Base-by-base conservation (phyloP, 2,113 vertebrate species). In the Eulemur macaco region DNA sequence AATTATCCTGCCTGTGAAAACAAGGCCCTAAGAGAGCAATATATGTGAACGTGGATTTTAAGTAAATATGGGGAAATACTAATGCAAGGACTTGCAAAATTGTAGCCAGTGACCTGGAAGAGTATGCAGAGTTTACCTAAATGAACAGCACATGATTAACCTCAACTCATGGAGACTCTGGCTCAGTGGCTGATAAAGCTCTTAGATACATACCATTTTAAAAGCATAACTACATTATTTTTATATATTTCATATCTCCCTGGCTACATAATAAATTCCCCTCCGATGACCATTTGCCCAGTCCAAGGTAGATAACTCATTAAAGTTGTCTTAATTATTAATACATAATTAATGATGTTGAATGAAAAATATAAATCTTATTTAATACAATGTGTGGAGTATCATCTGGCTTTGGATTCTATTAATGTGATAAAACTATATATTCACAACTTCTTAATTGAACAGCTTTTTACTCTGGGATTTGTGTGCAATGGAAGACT, bases 381-480 rank as follows among this genome's bases (percentile, higher is more conserved):
- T 83, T 58, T 10, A 84, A 77, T 80, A 71, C n/a, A 92, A 77
- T 56, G 4, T 82, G 18, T 84, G 29, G 47, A 89, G 71, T 60
- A 78, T 20, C 86, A 96, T 88, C 85, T 60, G 12, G 12, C 54
- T 96, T 89, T 86, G 37, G 18, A 73, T 29, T 92, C 23, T 94
- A 21, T 56, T 89, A 81, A 58, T 82, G 12, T 64, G 69, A 58
- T 50, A 73, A 92, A 52, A 73, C 18, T 56, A 42, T 52, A 89
- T 76, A 80, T 39, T 56, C 86, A 42, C 18, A 45, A 25, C 50
- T 39, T 64, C 73, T 86, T 93, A 86, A 83, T 18, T 54, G 34
- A 80, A 50, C 6, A 88, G 42, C 8, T 56, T 86, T 90, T 85
- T 54, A 80, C 52, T 71, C n/a, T 58, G 25, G 80, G 34, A 39